These are phyloP conservation scores for Oscheius sp. DNA, from an alignment of 2,888 invertebrate genomes.

Conservation along the genomic window DNA sequence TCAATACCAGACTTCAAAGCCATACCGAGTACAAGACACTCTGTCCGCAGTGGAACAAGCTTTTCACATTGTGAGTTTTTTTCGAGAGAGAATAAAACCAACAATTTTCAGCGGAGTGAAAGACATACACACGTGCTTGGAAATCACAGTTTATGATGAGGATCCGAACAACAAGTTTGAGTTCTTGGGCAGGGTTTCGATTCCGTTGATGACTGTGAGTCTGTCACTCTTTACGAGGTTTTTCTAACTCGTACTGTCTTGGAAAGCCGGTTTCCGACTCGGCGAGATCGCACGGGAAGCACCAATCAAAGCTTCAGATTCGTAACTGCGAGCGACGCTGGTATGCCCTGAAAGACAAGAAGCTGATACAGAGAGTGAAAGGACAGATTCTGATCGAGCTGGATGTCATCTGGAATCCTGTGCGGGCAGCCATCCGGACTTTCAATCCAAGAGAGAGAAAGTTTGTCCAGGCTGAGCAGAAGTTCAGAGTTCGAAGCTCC, in stretches of 20 bases:
- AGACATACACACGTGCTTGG: constrained; percentile 92
- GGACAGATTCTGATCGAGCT: constrained; percentile 88
- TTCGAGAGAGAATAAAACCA: background rate
- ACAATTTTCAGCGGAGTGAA: constrained; percentile 76
- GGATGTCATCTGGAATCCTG: constrained; percentile 90
- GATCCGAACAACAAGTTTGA: constrained; percentile 94
- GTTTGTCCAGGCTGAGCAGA: constrained; percentile 91
- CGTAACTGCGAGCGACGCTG: constrained; percentile 91
- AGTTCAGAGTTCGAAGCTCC: constrained; percentile 82
- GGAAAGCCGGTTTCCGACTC: background rate
- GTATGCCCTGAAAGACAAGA: constrained; percentile 96
- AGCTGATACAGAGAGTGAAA: constrained; percentile 78
- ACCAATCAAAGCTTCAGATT: constrained; percentile 76
- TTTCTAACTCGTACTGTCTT: background rate
- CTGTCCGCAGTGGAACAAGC: constrained; percentile 96
- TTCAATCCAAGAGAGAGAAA: constrained; percentile 95
- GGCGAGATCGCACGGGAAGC: no score
- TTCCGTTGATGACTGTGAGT: constrained; percentile 82
- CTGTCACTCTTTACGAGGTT: background rate
- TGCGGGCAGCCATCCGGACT: constrained; percentile 90
- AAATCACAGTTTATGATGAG: constrained; percentile 96
- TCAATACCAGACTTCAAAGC: constrained; percentile 93
- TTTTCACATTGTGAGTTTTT: constrained; percentile 88
- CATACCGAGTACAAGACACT: constrained; percentile 98
- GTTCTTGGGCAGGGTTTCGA: constrained; percentile 90